phyloP scores from a whole-genome alignment of 2,113 vertebrate genomes.

The Procavia capensis region DNA sequence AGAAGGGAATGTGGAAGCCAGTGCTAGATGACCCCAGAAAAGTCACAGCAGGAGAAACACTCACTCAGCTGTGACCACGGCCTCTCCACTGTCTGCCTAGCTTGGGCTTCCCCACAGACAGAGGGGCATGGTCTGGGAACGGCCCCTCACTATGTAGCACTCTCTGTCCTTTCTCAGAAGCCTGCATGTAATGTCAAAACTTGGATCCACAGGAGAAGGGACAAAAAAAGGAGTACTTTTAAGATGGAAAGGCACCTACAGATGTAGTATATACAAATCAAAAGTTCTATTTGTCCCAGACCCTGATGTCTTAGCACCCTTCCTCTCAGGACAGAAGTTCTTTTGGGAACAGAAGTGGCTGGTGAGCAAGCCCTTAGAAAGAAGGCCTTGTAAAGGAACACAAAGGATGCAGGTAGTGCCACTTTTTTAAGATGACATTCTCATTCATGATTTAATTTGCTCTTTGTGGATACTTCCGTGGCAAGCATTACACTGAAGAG shows the following conservation, averaged over 20 bases:
- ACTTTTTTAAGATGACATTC: not conserved
- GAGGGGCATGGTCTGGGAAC: too few relatives aligned
- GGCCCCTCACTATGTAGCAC: too few relatives aligned
- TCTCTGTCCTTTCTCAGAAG: not conserved
- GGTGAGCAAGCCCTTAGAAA: not conserved
- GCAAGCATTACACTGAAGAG: not conserved
- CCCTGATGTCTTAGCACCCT: not conserved
- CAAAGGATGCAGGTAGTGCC: not conserved
- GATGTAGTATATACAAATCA: not conserved
- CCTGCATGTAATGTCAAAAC: not conserved
- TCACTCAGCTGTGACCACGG: not conserved
- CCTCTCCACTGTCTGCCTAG: not conserved
- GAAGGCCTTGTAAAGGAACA: not conserved
- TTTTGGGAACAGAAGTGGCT: not conserved
- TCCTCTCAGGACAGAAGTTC: not conserved
- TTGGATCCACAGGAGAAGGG: not conserved
- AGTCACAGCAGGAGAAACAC: not conserved
- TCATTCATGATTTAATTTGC: not conserved
- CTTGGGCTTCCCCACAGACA: not conserved
- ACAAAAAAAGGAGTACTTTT: not conserved
- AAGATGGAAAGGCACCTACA: not conserved
- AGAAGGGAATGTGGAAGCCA: not conserved
- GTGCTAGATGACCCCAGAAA: not conserved
- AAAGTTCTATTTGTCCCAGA: not conserved
- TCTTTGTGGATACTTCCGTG: not conserved